Conservation (phyloP, 1,140 invertebrate genomes). For the Akabosia matsudoensis region DNA sequence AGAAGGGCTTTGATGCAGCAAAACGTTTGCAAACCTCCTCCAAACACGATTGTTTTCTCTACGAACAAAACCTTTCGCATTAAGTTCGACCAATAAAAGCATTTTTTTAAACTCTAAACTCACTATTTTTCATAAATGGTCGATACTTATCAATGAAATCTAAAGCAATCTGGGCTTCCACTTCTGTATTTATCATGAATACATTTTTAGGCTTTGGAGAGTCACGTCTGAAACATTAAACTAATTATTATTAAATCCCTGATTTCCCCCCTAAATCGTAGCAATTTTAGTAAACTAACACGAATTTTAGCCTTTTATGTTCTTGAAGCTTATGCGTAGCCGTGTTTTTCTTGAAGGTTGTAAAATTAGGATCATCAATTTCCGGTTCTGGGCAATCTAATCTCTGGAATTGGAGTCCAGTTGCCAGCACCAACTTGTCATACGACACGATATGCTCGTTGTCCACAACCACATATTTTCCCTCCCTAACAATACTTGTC, state of each 20-base stretch:
- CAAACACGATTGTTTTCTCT: slow-evolving; percentile 60
- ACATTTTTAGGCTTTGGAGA: slow-evolving; percentile 56
- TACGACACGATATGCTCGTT: slow-evolving; percentile 57
- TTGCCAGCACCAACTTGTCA: slow-evolving; percentile 61
- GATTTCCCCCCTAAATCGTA: not conserved
- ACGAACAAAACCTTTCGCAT: too few relatives aligned
- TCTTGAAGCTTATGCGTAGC: not conserved
- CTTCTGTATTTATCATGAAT: slow-evolving; percentile 59
- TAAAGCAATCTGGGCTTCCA: slow-evolving; percentile 52
- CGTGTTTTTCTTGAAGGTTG: slow-evolving; percentile 26
- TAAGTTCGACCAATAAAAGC: not conserved
- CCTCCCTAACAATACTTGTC: slow-evolving; percentile 57
- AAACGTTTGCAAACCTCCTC: slow-evolving; percentile 60
- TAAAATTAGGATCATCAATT: slow-evolving; percentile 29
- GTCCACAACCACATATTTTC: slow-evolving; percentile 59
- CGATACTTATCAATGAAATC: slow-evolving; percentile 28
- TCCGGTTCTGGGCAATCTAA: slow-evolving; percentile 37
- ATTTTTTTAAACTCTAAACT: not conserved
- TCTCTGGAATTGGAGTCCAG: slow-evolving; percentile 58
- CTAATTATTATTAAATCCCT: not conserved
- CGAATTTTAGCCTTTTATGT: not conserved
- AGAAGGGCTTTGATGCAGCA: slow-evolving; percentile 59
- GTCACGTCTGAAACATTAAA: not conserved
- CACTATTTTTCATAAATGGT: slow-evolving; percentile 28
- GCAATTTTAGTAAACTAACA: not conserved